Percentiles rank a stretch among this genome's conserved stretches.
These are phyloP conservation scores for Theodoxus fluviatilis DNA, from an alignment of 2,888 invertebrate species.

Conservation along the genomic window DNA sequence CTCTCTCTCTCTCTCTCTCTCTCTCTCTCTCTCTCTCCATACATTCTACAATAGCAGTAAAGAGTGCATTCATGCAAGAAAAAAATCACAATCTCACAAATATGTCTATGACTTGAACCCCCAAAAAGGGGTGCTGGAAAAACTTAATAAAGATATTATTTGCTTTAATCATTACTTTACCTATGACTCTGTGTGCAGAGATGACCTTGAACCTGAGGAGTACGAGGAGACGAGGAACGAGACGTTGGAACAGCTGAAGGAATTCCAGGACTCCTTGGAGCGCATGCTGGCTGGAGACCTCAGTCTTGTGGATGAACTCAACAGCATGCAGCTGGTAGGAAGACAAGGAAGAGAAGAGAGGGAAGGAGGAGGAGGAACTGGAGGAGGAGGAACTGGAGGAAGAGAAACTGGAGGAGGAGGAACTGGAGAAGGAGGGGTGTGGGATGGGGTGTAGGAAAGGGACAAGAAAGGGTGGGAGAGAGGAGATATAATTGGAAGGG, in stretches of 20 bases:
- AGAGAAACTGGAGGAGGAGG: too few species aligned
- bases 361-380: too few species aligned
- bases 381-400: too few species aligned
- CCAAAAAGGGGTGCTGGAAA: too few species aligned
- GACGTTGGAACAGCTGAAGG: slow-evolving; percentile 76
- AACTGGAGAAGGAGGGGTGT: too few species aligned
- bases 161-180: background rate
- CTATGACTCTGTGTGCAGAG: slow-evolving; percentile 66
- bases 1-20: background rate
- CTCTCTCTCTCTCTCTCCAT: background rate
- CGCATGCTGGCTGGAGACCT: slow-evolving; percentile 75
- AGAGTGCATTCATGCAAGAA: background rate
- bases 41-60: background rate
- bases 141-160: background rate
- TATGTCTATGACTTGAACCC: background rate
- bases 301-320: slow-evolving; percentile 73
- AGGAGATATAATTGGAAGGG: too few species aligned
- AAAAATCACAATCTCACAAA: background rate
- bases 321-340: slow-evolving; percentile 75
- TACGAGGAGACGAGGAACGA: slow-evolving; percentile 76
- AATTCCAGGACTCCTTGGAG: slow-evolving; percentile 73
- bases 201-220: slow-evolving; percentile 73
- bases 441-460: too few species aligned
- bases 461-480: too few species aligned
- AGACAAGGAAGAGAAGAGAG: too few species aligned